Base-by-base conservation (phyloP, 2,888 invertebrate species). In the Apamea monoglypha region DNA sequence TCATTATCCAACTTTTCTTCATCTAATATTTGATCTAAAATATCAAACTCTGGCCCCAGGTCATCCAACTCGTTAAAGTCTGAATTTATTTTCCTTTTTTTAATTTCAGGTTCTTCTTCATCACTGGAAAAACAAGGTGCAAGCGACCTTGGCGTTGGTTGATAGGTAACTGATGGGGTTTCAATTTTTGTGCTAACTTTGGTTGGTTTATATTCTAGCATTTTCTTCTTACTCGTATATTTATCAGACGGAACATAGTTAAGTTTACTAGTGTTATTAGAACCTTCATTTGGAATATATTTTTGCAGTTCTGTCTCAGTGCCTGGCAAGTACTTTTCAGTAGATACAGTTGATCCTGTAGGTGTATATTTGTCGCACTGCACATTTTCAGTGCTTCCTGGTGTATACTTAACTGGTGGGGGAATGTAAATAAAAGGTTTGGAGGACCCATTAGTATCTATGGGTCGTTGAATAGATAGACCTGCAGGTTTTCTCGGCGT, bases 91-190 rank as follows among this genome's bases (percentile, higher is more conserved):
- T 96, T 97, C 50, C 81, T 90, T 92, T 96, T 97, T 82, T 97
- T 97, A 32, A 78, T 76, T 21, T 92, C 91, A 79, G 96, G 95
- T 89, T 96, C 97, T 69, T 97, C 96, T 89, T 97, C 97, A 92
- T 97, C 97, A 93, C 97, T 97, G 59, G 97, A 97, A 90, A 97
- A 97, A 87, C 96, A 96, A 77, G 97, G 96, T 69, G 94, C 96
- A 76, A 95, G 91, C 25, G 95, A 93, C 70, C 95, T 92, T 40
- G 97, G 97, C 40, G 97, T 97, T 14, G 97, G 97, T 87, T 96
- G 95, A 84, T 97, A 97, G 68, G 95, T 95, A 40, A 95, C 94
- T 77, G 91, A 87, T 29, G 94, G 89, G 10, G 86, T 87, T 88
- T 94, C 93, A 85, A 84, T 91, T 88, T 94, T 95, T 59, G 90